These are phyloP conservation scores for Platypus cylindrus DNA, from an alignment of 2,888 invertebrate species.

Conservation along the genomic window DNA sequence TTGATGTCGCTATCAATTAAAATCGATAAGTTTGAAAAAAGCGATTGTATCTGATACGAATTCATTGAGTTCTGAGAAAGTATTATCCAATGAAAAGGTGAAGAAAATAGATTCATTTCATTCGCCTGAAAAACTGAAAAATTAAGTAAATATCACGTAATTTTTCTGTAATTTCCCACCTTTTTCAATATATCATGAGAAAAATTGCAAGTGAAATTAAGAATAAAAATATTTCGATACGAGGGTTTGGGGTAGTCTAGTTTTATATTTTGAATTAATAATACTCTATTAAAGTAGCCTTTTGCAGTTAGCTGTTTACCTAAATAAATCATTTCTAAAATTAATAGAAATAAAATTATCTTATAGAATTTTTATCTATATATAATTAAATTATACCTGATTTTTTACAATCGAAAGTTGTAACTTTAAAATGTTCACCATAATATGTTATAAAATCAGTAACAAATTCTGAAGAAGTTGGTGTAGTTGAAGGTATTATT, in stretches of 20 bases:
- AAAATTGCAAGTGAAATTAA: no score
- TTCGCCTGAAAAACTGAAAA: slow-evolving; percentile 33
- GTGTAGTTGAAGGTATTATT: no score
- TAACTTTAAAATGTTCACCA: slow-evolving; percentile 5
- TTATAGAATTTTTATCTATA: no score
- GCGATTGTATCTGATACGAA: no score
- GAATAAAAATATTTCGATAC: not conserved
- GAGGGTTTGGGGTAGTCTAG: not conserved
- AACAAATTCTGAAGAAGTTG: no score
- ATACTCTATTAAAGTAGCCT: not conserved
- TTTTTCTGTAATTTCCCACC: no score
- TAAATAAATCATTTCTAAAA: not conserved
- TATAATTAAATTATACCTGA: no score
- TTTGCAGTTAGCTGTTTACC: not conserved
- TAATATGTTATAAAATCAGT: slow-evolving; percentile 8
- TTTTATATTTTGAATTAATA: not conserved
- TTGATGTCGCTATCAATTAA: slow-evolving; percentile 42
- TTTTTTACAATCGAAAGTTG: slow-evolving; percentile 7
- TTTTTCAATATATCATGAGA: no score
- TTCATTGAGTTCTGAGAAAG: slow-evolving; percentile 17
- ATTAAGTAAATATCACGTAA: not conserved
- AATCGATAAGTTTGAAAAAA: no score
- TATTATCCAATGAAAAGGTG: slow-evolving; percentile 41
- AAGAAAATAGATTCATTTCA: slow-evolving; percentile 35
- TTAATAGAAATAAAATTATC: no score